phyloP scores from a whole-genome alignment of 2,888 invertebrate species.

The Meghimatium bilineatum region DNA sequence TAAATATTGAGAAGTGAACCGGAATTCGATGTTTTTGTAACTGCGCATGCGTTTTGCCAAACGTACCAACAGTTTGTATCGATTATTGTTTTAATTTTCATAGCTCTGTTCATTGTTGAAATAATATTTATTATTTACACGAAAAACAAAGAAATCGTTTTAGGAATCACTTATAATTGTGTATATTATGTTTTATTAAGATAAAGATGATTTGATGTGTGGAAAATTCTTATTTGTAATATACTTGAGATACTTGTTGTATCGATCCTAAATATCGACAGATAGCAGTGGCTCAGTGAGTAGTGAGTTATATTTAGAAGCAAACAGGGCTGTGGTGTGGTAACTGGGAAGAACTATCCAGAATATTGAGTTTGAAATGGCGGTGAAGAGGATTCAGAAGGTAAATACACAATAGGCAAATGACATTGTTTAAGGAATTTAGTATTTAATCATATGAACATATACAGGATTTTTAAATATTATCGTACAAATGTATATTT shows the following conservation, averaged over 20 bases:
- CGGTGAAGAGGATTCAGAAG: conserved; percentile 50
- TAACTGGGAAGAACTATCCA: conserved; percentile 1
- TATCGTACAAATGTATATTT: background rate
- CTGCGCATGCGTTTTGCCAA: conserved; percentile 2
- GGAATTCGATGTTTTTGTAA: background rate
- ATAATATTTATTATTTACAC: background rate
- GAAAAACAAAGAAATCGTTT: background rate
- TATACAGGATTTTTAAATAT: background rate
- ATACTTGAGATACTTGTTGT: background rate
- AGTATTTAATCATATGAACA: background rate
- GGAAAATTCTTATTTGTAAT: background rate
- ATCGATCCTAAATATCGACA: conserved; percentile 2
- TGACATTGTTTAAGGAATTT: background rate
- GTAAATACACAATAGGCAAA: background rate
- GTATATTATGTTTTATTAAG: background rate
- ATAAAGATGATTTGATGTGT: background rate
- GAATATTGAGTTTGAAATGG: conserved; percentile 34
- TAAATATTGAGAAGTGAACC: background rate
- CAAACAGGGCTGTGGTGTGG: background rate
- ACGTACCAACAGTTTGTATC: background rate
- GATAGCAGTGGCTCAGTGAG: background rate
- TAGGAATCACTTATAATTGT: background rate
- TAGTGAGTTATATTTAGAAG: background rate
- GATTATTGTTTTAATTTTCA: background rate
- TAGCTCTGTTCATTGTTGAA: background rate